Percentiles rank a stretch among this genome's conserved stretches.
These are phyloP conservation scores for Takifugu rubripes DNA, from an alignment of 2,797 vertebrate genomes.

Conservation along the genomic window DNA sequence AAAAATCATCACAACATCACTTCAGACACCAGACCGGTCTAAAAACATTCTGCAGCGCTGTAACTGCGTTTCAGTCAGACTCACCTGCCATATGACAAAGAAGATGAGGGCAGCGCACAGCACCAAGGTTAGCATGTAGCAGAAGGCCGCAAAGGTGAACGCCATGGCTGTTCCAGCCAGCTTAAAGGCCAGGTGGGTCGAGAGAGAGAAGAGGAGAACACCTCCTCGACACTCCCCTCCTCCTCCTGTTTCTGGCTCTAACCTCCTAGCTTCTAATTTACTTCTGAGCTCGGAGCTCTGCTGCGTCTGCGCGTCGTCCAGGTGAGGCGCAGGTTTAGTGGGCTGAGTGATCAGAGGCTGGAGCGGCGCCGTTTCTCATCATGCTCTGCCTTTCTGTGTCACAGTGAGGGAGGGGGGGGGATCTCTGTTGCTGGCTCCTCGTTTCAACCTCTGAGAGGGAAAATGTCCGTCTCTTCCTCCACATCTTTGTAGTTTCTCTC, in stretches of 20 bases:
- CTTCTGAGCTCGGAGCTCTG: constrained; percentile 5
- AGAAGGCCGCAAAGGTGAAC: constrained; percentile 85
- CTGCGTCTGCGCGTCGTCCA: constrained; percentile 43
- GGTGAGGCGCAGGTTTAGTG: constrained; percentile 35
- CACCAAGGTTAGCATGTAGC: constrained; percentile 84
- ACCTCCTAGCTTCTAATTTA: constrained; percentile 22
- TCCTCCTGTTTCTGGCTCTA: constrained; percentile 13
- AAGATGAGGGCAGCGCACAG: constrained; percentile 89
- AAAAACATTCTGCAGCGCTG: too few relatives aligned
- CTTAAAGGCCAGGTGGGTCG: constrained; percentile 73
- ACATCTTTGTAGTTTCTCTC: constrained; percentile 48
- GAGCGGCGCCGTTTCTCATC: constrained; percentile 21
- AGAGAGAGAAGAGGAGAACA: constrained; percentile 74
- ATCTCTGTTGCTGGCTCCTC: constrained; percentile 39
- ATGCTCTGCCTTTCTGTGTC: constrained; percentile 33
- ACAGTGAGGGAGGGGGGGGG: constrained; percentile 30
- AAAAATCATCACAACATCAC: too few relatives aligned
- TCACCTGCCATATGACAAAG: constrained; percentile 89
- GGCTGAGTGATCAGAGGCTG: constrained; percentile 37
- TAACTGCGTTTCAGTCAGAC: constrained; percentile 36
- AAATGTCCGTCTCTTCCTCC: constrained; percentile 53
- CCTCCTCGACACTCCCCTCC: constrained; percentile 15
- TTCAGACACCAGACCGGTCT: too few relatives aligned
- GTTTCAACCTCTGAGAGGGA: constrained; percentile 54
- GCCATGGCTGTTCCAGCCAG: constrained; percentile 82